These are phyloP conservation scores for Hystrix cristata DNA, from an alignment of 2,113 vertebrate genomes.

Conservation along the genomic window DNA sequence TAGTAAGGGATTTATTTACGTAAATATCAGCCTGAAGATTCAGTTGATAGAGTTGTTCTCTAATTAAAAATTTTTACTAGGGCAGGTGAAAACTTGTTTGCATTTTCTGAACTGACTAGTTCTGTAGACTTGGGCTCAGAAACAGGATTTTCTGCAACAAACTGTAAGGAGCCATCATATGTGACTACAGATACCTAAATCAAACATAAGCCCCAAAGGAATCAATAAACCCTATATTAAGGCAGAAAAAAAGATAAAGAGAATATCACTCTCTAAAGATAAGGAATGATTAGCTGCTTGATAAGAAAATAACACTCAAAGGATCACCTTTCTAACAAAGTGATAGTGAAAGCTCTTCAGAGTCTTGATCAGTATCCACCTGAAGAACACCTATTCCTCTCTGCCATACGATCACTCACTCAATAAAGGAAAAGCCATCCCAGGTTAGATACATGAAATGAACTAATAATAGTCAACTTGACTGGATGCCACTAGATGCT, in stretches of 20 bases:
- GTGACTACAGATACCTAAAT: conserved; percentile 13
- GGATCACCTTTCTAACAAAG: conserved; percentile 14
- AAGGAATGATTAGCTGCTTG: conserved; percentile 37
- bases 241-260: conserved; percentile 55
- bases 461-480: conserved; percentile 56
- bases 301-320: conserved; percentile 38
- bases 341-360: conserved; percentile 25
- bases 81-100: background rate
- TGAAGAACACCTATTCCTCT: conserved; percentile 27
- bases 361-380: background rate
- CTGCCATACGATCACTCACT: conserved; percentile 8
- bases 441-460: background rate
- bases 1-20: conserved; percentile 39
- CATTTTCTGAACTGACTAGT: conserved; percentile 32
- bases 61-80: conserved; percentile 54
- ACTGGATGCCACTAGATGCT: background rate
- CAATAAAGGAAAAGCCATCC: conserved; percentile 14
- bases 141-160: conserved; percentile 39
- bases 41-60: conserved; percentile 31
- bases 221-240: conserved; percentile 24
- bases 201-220: conserved; percentile 57
- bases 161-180: background rate
- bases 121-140: conserved; percentile 23
- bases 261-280: conserved; percentile 40
- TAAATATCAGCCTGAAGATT: conserved; percentile 43